Evolutionary conservation across 2,797 vertebrate species (phyloP), one percentile per base, ranked within the genome.

Genomic region (Eupleurogrammus muticus): DNA sequence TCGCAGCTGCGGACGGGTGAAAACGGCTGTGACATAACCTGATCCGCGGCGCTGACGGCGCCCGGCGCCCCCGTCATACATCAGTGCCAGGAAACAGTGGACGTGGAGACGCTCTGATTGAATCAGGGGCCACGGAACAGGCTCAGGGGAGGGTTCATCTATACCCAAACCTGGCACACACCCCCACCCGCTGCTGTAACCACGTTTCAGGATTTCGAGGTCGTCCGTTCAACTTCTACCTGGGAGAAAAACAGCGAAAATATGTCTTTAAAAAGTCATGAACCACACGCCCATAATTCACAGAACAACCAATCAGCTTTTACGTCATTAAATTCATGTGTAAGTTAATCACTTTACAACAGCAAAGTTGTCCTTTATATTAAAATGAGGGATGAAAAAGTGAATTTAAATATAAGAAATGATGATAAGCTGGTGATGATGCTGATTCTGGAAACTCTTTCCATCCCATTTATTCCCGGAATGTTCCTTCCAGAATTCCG

Each of bases 61-160:
- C 91, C 90, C 90, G 81, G 79, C 81, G 66, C 79, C 64, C 85
- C 85, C 75, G 92, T 79, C 87, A 94, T 95, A 93, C 55, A 95
- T 95, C 94, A 95, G 91, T 94, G 94, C 92, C 94, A 94, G 91
- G 85, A 92, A 88, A 90, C 77, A 78, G 86, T 83, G 87, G 86
- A 92, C 77, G 62, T 79, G 66, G 84, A 92, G 91, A 87, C 82
- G 51, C 67, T 5, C 82, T 92, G 90, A 94, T 94, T 91, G 90
- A 94, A 94, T 94, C 92, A 92, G 87, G 81, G 82, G 85, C 89
- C 78, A 72, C 17, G 32, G 59, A 6, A n/a, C n/a, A 83, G 76
- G 75, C 90, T 89, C 90, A 69, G 61, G 86, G 91, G 91, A 90
- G 85, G 85, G 85, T 91, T 92, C 87, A 87, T 92, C 90, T 85